Percentiles rank a stretch among this genome's conserved stretches.
These are phyloP conservation scores for Sebastes itinus DNA, from an alignment of 2,797 vertebrate species.

Conservation along the genomic window DNA sequence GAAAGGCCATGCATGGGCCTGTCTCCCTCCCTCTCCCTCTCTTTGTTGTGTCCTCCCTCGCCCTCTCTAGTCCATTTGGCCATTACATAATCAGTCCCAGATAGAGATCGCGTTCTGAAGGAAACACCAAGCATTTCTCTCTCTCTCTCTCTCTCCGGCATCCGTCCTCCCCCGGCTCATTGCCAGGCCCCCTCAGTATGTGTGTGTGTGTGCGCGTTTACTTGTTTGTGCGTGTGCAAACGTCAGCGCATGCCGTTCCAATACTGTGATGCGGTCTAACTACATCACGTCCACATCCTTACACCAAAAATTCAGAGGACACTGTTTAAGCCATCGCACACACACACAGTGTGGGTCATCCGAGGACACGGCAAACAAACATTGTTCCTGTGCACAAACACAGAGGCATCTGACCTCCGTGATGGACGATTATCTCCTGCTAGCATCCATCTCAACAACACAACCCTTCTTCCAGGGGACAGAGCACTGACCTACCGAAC, in stretches of 20 bases:
- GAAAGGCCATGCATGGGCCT: conserved; percentile 42
- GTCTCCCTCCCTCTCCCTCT: not conserved
- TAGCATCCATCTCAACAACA: not conserved
- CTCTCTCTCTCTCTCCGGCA: conserved; percentile 1
- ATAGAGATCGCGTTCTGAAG: conserved; percentile 58
- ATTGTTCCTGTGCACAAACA: not conserved
- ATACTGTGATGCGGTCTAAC: conserved; percentile 33
- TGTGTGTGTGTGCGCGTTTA: conserved; percentile 1
- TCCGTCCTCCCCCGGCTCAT: conserved; percentile 33
- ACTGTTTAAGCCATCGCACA: not conserved
- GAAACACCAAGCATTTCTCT: conserved; percentile 49
- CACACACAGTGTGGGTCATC: conserved; percentile 13
- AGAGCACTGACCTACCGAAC: not conserved
- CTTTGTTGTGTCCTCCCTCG: conserved; percentile 39
- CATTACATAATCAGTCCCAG: conserved; percentile 68
- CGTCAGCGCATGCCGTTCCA: conserved; percentile 55
- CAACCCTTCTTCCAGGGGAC: not conserved
- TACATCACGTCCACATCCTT: conserved; percentile 18
- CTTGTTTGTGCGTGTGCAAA: conserved; percentile 28
- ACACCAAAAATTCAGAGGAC: not conserved
- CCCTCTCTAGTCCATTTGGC: conserved; percentile 51
- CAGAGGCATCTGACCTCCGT: not conserved
- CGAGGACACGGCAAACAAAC: conserved; percentile 19
- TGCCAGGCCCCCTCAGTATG: conserved; percentile 31
- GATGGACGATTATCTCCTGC: not conserved